A percentile compares a stretch with the other conserved stretches of the same genome.
These are phyloP conservation scores for Blastobasis adustella DNA, from an alignment of 2,888 invertebrate species.

Conservation along the genomic window DNA sequence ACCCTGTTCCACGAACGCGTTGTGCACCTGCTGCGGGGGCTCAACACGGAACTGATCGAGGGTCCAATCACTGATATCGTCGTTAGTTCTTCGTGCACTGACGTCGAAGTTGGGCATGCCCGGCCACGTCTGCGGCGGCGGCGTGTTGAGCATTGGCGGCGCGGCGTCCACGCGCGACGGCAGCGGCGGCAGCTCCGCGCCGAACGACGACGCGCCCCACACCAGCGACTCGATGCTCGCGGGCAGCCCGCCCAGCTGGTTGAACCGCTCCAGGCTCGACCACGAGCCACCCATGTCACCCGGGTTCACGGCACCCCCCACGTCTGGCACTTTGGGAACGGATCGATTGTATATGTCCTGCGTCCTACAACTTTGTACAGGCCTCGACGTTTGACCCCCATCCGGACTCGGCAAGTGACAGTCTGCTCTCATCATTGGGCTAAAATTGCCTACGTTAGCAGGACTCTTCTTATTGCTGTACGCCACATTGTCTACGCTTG, in stretches of 20 bases:
- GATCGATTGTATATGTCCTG: constrained; percentile 46
- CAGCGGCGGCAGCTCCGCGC: constrained; percentile 25
- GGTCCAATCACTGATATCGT: constrained; percentile 49
- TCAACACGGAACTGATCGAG: constrained; percentile 60
- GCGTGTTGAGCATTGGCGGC: constrained; percentile 45
- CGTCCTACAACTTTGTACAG: constrained; percentile 27
- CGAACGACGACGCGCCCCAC: constrained; percentile 44
- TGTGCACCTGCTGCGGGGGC: constrained; percentile 51
- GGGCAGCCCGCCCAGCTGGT: constrained; percentile 31
- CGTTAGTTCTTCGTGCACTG: constrained; percentile 34
- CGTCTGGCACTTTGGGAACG: constrained; percentile 40
- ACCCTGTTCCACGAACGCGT: constrained; percentile 56
- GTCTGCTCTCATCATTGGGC: constrained; percentile 60
- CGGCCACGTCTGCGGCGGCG: constrained; percentile 50
- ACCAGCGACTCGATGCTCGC: constrained; percentile 49
- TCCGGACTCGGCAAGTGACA: constrained; percentile 60
- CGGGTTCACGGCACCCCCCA: constrained; percentile 35
- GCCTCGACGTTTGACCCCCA: constrained; percentile 35
- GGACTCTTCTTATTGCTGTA: constrained; percentile 59
- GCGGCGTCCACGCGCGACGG: constrained; percentile 33
- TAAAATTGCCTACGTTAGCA: constrained; percentile 50
- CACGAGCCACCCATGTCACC: constrained; percentile 45
- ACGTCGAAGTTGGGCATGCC: constrained; percentile 48
- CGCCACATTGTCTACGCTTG: constrained; percentile 47
- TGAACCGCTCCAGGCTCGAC: constrained; percentile 44